These are phyloP conservation scores for Aplidium turbinatum DNA, from an alignment of 23 tunicate genomes.

Conservation along the genomic window DNA sequence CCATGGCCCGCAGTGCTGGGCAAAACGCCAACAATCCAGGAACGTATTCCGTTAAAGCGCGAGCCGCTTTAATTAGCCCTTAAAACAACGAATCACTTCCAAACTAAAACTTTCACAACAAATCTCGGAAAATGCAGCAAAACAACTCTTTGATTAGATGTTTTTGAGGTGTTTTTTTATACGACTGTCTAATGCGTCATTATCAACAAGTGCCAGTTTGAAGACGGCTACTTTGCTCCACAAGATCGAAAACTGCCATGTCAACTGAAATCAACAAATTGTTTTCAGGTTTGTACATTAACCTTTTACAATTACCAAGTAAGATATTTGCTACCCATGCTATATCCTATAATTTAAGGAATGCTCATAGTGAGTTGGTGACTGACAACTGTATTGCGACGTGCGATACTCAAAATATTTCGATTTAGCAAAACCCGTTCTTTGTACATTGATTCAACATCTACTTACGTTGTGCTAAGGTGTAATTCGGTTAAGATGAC, in stretches of 20 bases:
- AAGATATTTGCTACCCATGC: too few relatives aligned
- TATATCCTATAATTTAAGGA: too few relatives aligned
- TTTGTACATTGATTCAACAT: too few relatives aligned
- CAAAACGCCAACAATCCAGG: slow-evolving; percentile 19
- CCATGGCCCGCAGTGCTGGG: slow-evolving; percentile 4
- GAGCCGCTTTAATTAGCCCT: slow-evolving; percentile 55
- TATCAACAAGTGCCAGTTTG: not conserved
- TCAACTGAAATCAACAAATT: slow-evolving; percentile 23
- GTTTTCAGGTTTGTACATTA: too few relatives aligned
- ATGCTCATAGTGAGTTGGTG: too few relatives aligned
- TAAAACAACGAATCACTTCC: slow-evolving; percentile 3
- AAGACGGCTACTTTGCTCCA: too few relatives aligned
- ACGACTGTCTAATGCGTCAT: not conserved
- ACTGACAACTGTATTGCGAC: too few relatives aligned
- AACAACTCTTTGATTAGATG: not conserved
- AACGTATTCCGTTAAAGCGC: slow-evolving; percentile 49
- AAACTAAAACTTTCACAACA: not conserved
- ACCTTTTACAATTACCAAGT: too few relatives aligned
- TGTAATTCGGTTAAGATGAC: too few relatives aligned
- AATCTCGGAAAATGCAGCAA: not conserved
- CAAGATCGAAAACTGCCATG: not conserved
- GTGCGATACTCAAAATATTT: too few relatives aligned
- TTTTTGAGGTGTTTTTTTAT: not conserved
- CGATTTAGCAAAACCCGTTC: too few relatives aligned
- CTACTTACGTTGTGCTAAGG: too few relatives aligned